These are phyloP conservation scores for Entelurus aequoreus DNA, from an alignment of 2,113 vertebrate species.

Conservation along the genomic window DNA sequence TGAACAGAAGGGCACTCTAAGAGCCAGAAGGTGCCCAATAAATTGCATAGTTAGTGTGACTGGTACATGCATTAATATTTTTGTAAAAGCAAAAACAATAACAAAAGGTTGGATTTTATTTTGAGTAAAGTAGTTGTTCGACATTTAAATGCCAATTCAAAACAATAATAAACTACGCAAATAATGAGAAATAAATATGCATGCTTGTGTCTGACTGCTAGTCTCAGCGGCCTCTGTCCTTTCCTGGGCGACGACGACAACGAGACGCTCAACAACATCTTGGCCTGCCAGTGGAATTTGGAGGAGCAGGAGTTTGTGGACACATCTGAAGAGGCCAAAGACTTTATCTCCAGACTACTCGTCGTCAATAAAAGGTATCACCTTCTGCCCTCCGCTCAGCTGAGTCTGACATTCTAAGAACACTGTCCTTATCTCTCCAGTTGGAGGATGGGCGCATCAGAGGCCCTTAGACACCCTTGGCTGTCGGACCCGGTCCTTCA, in stretches of 20 bases:
- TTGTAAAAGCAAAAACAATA: too few species aligned
- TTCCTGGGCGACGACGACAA: conserved; percentile 91
- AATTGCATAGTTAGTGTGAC: too few species aligned
- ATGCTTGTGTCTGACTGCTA: conserved; percentile 37
- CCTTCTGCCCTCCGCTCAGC: neutral
- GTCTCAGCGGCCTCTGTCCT: conserved; percentile 92
- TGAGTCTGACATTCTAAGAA: neutral
- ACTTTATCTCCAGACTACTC: conserved; percentile 91
- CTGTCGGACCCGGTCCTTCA: conserved; percentile 83
- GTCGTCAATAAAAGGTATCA: conserved; percentile 85
- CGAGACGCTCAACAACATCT: conserved; percentile 91
- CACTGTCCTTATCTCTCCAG: conserved; percentile 56
- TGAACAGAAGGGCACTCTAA: too few species aligned
- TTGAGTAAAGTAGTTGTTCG: too few species aligned
- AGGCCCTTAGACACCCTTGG: conserved; percentile 93
- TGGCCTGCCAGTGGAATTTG: conserved; percentile 87
- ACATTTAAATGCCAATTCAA: too few species aligned
- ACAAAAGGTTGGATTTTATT: too few species aligned
- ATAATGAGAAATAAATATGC: neutral
- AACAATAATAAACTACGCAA: neutral
- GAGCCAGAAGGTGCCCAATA: too few species aligned
- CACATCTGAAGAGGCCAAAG: conserved; percentile 86
- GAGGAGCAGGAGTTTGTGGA: conserved; percentile 85
- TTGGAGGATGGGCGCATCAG: conserved; percentile 90
- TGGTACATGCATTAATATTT: too few species aligned